phyloP scores from a whole-genome alignment of 2,797 vertebrate species.

The Glossophaga mutica region DNA sequence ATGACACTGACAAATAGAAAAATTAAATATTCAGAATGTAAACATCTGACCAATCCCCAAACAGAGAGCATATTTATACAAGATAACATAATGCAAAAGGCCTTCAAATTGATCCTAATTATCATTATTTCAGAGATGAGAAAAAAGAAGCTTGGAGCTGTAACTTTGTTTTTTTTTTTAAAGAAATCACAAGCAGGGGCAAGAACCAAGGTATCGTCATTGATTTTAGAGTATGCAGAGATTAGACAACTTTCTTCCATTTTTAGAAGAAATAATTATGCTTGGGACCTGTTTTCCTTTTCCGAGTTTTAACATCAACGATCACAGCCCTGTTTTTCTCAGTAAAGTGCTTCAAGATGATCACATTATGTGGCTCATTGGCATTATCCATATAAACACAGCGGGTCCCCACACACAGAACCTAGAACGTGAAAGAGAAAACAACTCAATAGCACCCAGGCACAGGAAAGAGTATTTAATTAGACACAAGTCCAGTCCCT shows the following conservation, averaged over 20 bases:
- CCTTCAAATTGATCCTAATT: not conserved
- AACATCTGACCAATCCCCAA: not conserved
- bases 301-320: slow-evolving; percentile 95
- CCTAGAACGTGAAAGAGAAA: slow-evolving; percentile 80
- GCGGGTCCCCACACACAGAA: slow-evolving; percentile 96
- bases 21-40: not conserved
- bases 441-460: not conserved
- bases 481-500: not conserved
- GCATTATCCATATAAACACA: slow-evolving; percentile 97
- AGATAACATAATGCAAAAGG: not conserved
- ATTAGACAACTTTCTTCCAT: not conserved
- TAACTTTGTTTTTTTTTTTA: not conserved
- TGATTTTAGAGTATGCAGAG: not conserved
- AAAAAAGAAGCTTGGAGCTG: not conserved
- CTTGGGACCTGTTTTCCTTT: slow-evolving; percentile 93
- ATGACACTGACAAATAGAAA: not conserved
- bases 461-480: not conserved
- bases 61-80: not conserved
- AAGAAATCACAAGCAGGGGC: not conserved
- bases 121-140: not conserved
- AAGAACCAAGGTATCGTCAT: not conserved
- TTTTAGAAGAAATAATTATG: slow-evolving; percentile 45
- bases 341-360: slow-evolving; percentile 97
- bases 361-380: slow-evolving; percentile 94
- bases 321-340: slow-evolving; percentile 97